phyloP scores from a whole-genome alignment of 1,140 invertebrate species.

The Lucilia cuprina region DNA sequence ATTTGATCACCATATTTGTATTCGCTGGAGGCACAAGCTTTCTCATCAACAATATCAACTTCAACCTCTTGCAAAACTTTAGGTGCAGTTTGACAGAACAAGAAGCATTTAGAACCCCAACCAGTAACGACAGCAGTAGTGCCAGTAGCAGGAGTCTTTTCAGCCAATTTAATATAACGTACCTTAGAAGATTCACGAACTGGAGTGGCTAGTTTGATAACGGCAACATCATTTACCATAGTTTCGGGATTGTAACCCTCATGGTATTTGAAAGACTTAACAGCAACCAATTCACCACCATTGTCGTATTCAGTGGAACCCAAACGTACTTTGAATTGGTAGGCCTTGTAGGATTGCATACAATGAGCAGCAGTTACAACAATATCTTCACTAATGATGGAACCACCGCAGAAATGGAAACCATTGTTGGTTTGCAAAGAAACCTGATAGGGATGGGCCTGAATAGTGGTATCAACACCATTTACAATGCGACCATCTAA shows the following conservation, averaged over 20 bases:
- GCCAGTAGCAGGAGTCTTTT: constrained; percentile 42
- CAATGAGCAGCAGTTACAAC: constrained; percentile 62
- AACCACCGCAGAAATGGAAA: constrained; percentile 66
- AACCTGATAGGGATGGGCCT: constrained; percentile 46
- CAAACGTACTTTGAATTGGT: constrained; percentile 47
- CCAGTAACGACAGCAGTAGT: constrained; percentile 50
- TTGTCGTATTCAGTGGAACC: constrained; percentile 45
- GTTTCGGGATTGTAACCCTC: too few species aligned
- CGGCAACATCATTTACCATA: not conserved
- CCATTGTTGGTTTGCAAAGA: constrained; percentile 45
- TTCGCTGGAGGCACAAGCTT: constrained; percentile 37
- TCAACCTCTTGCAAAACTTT: constrained; percentile 39
- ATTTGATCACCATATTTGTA: constrained; percentile 54
- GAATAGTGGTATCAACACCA: constrained; percentile 44
- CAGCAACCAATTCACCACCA: constrained; percentile 48
- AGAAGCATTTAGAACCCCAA: constrained; percentile 51
- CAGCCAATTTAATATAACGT: constrained; percentile 39
- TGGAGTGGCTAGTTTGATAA: constrained; percentile 61
- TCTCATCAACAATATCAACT: constrained; percentile 39
- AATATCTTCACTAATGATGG: constrained; percentile 52
- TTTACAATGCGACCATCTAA: constrained; percentile 49
- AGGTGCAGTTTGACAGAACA: constrained; percentile 43
- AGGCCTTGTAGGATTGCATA: constrained; percentile 44
- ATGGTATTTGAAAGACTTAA: constrained; percentile 42
- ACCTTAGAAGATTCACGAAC: constrained; percentile 44